Conservation (phyloP, 2,113 vertebrate species). For the Gopherus flavomarginatus region DNA sequence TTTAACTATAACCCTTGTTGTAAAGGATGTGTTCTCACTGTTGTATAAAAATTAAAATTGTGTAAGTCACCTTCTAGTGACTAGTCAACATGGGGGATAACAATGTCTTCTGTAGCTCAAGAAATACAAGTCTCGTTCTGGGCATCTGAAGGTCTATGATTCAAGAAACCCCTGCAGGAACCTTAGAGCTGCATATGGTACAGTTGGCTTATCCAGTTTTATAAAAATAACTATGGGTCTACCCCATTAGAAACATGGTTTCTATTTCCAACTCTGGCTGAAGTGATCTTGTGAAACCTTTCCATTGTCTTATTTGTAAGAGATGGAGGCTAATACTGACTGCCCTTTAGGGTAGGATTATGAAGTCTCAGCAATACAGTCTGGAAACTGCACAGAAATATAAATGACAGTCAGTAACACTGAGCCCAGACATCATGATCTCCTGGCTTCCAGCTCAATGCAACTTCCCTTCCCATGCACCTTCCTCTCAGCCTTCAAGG, state of each 20-base stretch:
- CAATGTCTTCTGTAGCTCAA: not conserved
- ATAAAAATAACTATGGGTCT: not conserved
- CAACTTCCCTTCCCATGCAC: not conserved
- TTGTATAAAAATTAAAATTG: not conserved
- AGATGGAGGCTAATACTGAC: not conserved
- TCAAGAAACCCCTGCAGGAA: not conserved
- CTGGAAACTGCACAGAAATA: not conserved
- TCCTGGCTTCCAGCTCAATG: not conserved
- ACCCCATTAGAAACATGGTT: not conserved
- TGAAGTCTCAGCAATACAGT: not conserved
- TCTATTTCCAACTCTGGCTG: not conserved
- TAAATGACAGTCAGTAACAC: not conserved
- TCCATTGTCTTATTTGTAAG: not conserved
- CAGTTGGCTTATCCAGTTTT: not conserved
- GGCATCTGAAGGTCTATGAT: not conserved
- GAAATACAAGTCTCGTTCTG: not conserved
- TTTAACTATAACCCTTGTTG: not conserved
- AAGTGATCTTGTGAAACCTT: not conserved
- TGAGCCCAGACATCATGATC: not conserved
- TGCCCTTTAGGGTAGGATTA: not conserved
- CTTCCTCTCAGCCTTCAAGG: not conserved
- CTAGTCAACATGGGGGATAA: not conserved
- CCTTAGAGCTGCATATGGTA: not conserved
- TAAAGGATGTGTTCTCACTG: not conserved
- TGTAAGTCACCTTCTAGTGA: not conserved